Base-by-base conservation (phyloP, 2,113 vertebrate genomes). In the Trochalopteron elliotii region DNA sequence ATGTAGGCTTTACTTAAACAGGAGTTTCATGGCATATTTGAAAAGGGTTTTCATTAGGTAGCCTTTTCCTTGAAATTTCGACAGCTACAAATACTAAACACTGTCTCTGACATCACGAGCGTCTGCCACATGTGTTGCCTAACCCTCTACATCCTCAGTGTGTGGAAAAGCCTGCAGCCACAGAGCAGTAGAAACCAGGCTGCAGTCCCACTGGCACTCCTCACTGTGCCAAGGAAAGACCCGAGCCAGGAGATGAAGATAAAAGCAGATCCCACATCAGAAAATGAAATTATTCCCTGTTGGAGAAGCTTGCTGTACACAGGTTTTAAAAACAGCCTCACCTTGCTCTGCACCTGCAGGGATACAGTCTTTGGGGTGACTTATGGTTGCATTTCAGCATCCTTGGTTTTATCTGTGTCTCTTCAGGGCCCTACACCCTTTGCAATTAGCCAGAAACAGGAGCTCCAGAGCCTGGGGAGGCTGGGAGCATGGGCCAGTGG, bases 81-180 rank as follows among this genome's bases (percentile, higher is more conserved):
- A 93, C 83, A 84, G 92, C 85, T 93, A 95, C 88, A 93, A 94
- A 95, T 56, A 84, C 88, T 90, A 78, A 96, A 83, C 83, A 20
- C 56, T 8, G 49, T 74, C 92, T 90, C 88, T 87, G 96, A 83
- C 76, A 90, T 37, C 82, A 59, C 1, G 3, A 84, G 50, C 0
- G 1, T 23, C 79, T 90, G 90, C 49, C 92, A 45, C 88, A 52
- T 31, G 39, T 87, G 76, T 64, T 94, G 92, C 84, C 93, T 85
- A 87, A 79, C 85, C 57, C 68, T 90, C 68, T 67, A 23, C 68
- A 49, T 64, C 79, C 72, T 68, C 70, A 23, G 49, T 4, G 5
- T 12, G 2, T 37, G 70, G 40, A 90, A 81, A 78, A 35, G 60
- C 37, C 83, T 92, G 70, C 37, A 67, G 64, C 52, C 76, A 27